These are phyloP conservation scores for Baryphthengus martii DNA, from an alignment of 2,113 vertebrate genomes.

Conservation along the genomic window DNA sequence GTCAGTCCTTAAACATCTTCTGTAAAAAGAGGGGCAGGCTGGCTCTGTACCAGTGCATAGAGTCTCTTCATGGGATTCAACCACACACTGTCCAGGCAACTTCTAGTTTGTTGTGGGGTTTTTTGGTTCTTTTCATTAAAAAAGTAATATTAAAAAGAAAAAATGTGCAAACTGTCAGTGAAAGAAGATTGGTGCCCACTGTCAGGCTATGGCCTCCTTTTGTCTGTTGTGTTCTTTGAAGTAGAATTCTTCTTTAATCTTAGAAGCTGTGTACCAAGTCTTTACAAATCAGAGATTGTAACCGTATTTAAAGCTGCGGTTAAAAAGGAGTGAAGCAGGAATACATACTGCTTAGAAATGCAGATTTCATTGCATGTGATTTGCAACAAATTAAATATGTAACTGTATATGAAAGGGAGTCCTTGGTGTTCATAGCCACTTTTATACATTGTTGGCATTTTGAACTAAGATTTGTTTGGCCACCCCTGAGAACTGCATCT, in stretches of 20 bases:
- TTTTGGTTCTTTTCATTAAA: neutral
- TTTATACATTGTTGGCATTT: neutral
- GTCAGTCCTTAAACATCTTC: neutral
- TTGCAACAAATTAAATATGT: slow-evolving; percentile 16
- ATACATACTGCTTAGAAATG: slow-evolving; percentile 15
- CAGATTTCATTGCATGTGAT: slow-evolving; percentile 1
- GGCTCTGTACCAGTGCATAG: neutral
- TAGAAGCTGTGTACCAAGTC: neutral
- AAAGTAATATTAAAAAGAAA: no score
- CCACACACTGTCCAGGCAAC: neutral
- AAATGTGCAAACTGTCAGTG: neutral
- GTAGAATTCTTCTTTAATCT: slow-evolving; percentile 20
- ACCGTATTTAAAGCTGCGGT: slow-evolving; percentile 24
- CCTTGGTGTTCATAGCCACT: neutral
- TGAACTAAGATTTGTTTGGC: slow-evolving; percentile 1
- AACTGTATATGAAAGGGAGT: neutral
- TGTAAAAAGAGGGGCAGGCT: neutral
- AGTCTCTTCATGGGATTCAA: neutral
- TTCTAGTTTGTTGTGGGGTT: neutral
- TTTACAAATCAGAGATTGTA: neutral
- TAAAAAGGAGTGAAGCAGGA: slow-evolving; percentile 12
- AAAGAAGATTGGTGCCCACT: neutral
- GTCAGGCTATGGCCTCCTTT: neutral
- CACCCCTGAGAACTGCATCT: slow-evolving; percentile 5
- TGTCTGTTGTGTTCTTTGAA: neutral